Conservation (phyloP, 1,140 invertebrate species). For the Solen grandis region DNA sequence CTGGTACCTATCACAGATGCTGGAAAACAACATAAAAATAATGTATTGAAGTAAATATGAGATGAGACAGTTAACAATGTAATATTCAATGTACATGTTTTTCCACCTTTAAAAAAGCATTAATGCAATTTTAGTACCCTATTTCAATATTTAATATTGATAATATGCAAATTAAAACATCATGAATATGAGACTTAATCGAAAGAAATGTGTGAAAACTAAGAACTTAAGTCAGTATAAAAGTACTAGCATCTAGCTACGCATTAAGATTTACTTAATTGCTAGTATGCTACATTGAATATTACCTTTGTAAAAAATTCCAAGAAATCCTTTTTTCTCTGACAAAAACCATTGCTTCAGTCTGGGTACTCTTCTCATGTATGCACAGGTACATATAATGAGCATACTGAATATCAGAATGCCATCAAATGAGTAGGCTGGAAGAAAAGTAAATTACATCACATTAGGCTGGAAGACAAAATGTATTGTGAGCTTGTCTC, state of each 20-base stretch:
- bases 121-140: background rate
- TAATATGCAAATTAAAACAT: background rate
- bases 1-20: slow-evolving; percentile 80
- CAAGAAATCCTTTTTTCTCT: slow-evolving; percentile 80
- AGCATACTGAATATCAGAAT: slow-evolving; percentile 77
- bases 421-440: slow-evolving; percentile 81
- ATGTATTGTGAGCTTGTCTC: too few species aligned
- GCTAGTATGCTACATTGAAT: too few species aligned
- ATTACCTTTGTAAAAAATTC: slow-evolving; percentile 81
- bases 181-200: slow-evolving; percentile 14
- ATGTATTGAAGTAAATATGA: background rate
- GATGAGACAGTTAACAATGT: background rate
- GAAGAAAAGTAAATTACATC: slow-evolving; percentile 43
- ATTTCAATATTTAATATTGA: background rate
- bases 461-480: too few species aligned
- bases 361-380: slow-evolving; percentile 78
- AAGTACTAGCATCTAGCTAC: too few species aligned
- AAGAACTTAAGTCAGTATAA: too few species aligned
- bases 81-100: background rate
- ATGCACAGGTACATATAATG: slow-evolving; percentile 80
- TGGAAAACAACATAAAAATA: slow-evolving; percentile 65
- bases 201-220: too few species aligned
- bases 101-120: background rate
- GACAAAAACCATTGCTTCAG: slow-evolving; percentile 79
- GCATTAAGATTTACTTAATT: too few species aligned